Conservation (phyloP, 1,140 invertebrate species). For the Anthonomus grandis region DNA sequence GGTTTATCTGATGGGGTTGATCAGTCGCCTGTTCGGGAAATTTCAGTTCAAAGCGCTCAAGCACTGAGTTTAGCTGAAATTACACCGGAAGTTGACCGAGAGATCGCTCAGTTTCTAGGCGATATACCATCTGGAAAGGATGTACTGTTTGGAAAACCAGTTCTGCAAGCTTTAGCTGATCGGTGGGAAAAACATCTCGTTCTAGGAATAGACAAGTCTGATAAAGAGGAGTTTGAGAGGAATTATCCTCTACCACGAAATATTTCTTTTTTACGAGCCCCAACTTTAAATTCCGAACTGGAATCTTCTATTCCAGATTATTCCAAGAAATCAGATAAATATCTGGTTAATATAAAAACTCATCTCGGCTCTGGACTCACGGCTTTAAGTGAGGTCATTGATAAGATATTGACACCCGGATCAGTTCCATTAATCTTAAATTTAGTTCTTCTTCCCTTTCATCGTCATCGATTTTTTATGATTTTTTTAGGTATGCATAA, state of each 20-base stretch:
- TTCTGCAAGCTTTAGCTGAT: neutral
- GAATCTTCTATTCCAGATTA: neutral
- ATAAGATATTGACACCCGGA: too few species aligned
- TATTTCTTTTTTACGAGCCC: neutral
- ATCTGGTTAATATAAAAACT: neutral
- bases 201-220: neutral
- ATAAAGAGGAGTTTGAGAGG: neutral
- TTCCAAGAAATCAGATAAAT: neutral
- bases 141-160: neutral
- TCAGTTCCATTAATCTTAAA: too few species aligned
- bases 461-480: too few species aligned
- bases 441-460: too few species aligned
- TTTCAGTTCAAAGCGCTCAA: too few species aligned
- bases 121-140: neutral
- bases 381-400: too few species aligned
- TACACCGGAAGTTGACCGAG: too few species aligned
- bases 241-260: neutral
- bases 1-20: neutral
- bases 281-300: neutral
- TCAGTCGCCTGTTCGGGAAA: neutral
- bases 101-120: too few species aligned
- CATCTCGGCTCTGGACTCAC: too few species aligned
- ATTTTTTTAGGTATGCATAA: too few species aligned
- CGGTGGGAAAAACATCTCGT: neutral
- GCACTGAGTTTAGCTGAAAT: too few species aligned